Evolutionary conservation across 2,888 invertebrate genomes (phyloP).

Genomic region (Eulithis testata): DNA sequence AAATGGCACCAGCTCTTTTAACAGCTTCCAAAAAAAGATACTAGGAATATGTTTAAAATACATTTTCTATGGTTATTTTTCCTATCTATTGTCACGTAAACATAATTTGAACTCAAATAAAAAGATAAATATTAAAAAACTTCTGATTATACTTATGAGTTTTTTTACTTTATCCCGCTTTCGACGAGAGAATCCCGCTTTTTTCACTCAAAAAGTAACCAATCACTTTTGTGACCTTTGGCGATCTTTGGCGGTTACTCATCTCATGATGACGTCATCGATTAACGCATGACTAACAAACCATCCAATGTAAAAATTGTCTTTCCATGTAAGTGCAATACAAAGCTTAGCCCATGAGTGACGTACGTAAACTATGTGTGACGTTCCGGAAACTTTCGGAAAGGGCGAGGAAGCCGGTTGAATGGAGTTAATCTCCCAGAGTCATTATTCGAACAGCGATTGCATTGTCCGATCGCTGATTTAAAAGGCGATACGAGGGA

Average conservation of each 20-base stretch:
- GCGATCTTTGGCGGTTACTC: conserved; percentile 70
- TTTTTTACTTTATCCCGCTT: too few species aligned
- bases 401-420: conserved; percentile 47
- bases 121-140: too few species aligned
- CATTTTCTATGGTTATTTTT: too few species aligned
- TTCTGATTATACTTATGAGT: too few species aligned
- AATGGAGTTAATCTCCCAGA: conserved; percentile 42
- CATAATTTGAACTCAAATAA: too few species aligned
- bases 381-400: conserved; percentile 49
- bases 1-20: too few species aligned
- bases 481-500: conserved; percentile 41
- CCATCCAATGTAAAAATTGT: conserved; percentile 46
- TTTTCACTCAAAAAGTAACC: too few species aligned
- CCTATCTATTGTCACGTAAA: too few species aligned
- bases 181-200: too few species aligned
- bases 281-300: conserved; percentile 73
- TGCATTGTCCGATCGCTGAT: conserved; percentile 40
- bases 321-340: conserved; percentile 24
- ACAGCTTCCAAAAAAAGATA: too few species aligned
- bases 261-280: conserved; percentile 76
- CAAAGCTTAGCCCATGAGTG: not conserved
- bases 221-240: conserved; percentile 61
- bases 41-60: too few species aligned
- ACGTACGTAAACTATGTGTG: not conserved
- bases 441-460: conserved; percentile 38